Conservation (phyloP, 2,113 vertebrate species). For the Psilopogon haemacephalus region DNA sequence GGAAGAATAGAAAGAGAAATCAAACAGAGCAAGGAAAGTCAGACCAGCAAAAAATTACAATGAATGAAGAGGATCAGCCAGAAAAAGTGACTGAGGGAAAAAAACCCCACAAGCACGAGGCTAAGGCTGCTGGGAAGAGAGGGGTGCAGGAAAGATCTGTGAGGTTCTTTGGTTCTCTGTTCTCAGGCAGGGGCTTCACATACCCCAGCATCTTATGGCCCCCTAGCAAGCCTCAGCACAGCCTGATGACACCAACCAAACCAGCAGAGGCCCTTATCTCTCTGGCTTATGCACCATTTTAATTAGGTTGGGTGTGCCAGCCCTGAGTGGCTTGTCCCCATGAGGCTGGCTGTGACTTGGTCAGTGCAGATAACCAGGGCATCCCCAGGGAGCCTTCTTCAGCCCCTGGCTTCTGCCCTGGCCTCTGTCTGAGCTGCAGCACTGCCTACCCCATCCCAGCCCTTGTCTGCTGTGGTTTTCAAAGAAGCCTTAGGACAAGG, state of each 20-base stretch:
- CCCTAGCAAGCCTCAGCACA: fast-evolving
- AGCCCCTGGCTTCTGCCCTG: not conserved
- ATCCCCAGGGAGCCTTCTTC: not conserved
- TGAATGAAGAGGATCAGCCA: not conserved
- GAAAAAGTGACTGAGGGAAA: not conserved
- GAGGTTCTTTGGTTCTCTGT: not conserved
- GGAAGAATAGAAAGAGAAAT: not conserved
- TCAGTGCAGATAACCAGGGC: not conserved
- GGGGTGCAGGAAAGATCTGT: not conserved
- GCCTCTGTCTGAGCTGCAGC: not conserved
- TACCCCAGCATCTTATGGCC: fast-evolving
- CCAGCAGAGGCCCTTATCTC: not conserved
- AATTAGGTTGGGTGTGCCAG: fast-evolving
- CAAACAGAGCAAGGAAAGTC: not conserved
- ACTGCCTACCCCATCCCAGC: not conserved
- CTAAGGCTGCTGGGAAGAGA: not conserved
- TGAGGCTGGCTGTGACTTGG: fast-evolving
- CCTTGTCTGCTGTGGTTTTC: not conserved
- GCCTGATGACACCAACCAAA: not conserved
- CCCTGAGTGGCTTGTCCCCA: fast-evolving
- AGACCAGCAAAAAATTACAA: not conserved
- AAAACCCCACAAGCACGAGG: not conserved
- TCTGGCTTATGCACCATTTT: not conserved
- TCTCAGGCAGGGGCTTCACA: not conserved
- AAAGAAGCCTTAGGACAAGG: not conserved